Evolutionary conservation across 2,113 vertebrate genomes (phyloP), one percentile per base, ranked within the genome.

Genomic region (Blennius ocellaris): DNA sequence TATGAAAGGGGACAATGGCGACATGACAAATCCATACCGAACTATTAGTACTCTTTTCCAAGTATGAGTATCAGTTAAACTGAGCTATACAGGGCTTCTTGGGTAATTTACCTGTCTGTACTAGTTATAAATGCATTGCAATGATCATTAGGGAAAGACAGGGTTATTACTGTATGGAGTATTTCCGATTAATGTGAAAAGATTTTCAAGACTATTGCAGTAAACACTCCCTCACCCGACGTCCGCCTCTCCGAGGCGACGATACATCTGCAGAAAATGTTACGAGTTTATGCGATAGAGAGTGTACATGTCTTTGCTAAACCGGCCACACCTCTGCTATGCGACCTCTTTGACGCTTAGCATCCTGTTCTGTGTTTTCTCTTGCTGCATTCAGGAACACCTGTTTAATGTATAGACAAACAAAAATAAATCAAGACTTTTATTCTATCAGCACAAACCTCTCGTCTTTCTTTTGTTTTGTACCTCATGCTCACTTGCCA

Each of bases 351-450:
- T 85, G 87, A 85, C 81, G 89, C 91, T 90, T 92, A 86, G 92
- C 93, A 89, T 91, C 88, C 88, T 91, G 89, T 90, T 91, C 76
- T 89, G 85, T 92, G 89, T 90, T 89, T 90, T 90, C 86, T 91
- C 89, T 92, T 92, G 90, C 91, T 94, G 90, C 93, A 90, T 93
- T 94, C 92, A 93, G 93, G 93, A 93, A 93, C 91, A 92, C 92
- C 88, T 93, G 92, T 93, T 93, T 87, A 91, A 93, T 95, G 94
- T 94, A 93, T 92, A 94, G 84, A 92, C 87, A 85, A 93, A 93
- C 87, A 82, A 74, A 89, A 95, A 94, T 94, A 94, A 94, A 95
- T 92, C 78, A 80, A 92, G 84, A 93, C 92, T 94, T 94, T 93
- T 95, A 94, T 95, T 95, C 94, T 94, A 94, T 90, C 90, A 93